Evolutionary conservation across 2,113 vertebrate genomes (phyloP).

Genomic region (Nothocercus julius): DNA sequence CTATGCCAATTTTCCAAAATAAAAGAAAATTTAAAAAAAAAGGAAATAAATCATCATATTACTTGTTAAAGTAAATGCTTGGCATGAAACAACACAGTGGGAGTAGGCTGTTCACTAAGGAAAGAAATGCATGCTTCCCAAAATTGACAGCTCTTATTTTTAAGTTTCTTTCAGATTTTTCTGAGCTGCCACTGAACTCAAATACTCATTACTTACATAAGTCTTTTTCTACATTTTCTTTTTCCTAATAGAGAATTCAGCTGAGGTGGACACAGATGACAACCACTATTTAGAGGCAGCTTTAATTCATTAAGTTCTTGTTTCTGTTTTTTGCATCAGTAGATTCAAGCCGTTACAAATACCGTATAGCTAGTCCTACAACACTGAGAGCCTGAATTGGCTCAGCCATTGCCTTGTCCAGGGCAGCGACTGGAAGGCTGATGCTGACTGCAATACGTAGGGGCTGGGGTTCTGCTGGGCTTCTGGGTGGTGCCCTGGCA

Average conservation of each 20-base stretch:
- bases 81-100: neutral
- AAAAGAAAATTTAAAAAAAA: neutral
- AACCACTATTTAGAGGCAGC: neutral
- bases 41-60: too few relatives aligned
- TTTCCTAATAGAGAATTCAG: neutral
- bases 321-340: neutral
- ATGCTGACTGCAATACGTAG: too few relatives aligned
- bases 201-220: neutral
- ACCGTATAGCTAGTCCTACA: neutral
- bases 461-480: neutral
- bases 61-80: neutral
- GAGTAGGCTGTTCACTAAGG: neutral
- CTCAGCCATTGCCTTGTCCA: neutral
- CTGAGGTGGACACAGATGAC: neutral
- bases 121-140: neutral
- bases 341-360: neutral
- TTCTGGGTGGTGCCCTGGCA: neutral
- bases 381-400: neutral
- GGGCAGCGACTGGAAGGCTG: rapidly evolving
- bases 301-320: neutral
- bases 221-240: neutral
- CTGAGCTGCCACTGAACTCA: neutral
- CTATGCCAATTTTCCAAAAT: neutral
- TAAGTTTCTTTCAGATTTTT: neutral
- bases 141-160: neutral